A percentile compares a stretch with the other conserved stretches of the same genome.
These are phyloP conservation scores for Cyphomyrus discorhynchus DNA, from an alignment of 2,113 vertebrate genomes.

Conservation along the genomic window DNA sequence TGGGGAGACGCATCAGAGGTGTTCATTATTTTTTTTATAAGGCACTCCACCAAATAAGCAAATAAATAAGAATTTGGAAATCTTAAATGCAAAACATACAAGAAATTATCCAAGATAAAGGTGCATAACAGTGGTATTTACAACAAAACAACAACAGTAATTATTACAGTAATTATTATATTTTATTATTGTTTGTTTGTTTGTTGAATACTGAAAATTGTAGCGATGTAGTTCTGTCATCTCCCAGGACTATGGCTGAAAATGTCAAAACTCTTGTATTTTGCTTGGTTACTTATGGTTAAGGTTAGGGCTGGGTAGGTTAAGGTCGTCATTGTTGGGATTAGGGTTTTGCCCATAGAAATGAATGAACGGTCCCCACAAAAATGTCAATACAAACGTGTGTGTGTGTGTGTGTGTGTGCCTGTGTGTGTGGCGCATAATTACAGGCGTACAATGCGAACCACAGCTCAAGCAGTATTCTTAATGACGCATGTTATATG, in stretches of 20 bases:
- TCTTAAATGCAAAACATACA: background rate
- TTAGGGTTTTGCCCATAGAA: too few relatives aligned
- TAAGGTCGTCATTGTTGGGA: too few relatives aligned
- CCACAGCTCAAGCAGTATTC: background rate
- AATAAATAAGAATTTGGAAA: background rate
- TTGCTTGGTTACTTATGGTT: too few relatives aligned
- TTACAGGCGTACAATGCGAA: background rate
- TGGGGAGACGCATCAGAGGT: background rate
- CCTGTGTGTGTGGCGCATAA: background rate
- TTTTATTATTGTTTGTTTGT: background rate
- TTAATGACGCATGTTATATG: slow-evolving; percentile 11
- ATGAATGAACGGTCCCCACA: background rate
- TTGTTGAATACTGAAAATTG: background rate
- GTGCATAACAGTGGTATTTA: background rate
- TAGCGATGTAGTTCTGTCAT: background rate
- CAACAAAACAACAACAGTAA: background rate
- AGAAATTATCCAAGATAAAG: background rate
- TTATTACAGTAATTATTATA: background rate
- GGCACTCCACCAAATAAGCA: background rate
- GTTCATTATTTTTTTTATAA: background rate
- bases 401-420: background rate
- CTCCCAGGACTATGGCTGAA: background rate
- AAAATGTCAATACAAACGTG: background rate
- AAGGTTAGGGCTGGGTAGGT: too few relatives aligned
- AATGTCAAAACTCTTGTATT: too few relatives aligned